Evolutionary conservation across 2,797 vertebrate genomes (phyloP), one percentile per base, ranked within the genome.

Genomic region (Octomys mimax): DNA sequence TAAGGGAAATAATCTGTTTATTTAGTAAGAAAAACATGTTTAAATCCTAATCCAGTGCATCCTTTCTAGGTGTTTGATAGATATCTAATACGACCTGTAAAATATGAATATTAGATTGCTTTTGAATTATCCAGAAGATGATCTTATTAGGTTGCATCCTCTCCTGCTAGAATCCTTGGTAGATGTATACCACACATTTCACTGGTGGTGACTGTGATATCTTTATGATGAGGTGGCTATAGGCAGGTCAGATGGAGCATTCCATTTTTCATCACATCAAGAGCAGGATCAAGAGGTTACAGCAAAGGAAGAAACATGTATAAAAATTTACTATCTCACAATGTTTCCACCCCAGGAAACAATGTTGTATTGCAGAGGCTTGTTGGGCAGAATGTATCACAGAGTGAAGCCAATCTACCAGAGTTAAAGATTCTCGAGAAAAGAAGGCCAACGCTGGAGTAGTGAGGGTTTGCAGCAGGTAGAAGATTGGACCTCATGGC

Each of bases 381-480:
- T 31, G 2, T 33, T 36, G 11, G 19, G 28, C 2, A 24, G 11
- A 70, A 24, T 13, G 3, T 0, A 0, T 57, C 19, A 42, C 6
- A 31, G 11, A 36, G 24, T 4, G 9, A 54, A 42, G 62, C 6
- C 18, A 80, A 6, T 39, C 26, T 33, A 57, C n/a, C 18, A 42
- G 6, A 24, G 18, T 0, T 52, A 52, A 68, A 13, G 39, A 22
- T 28, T 66, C 22, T 19, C 39, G 11, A 75, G 6, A 2, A 46
- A 46, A 21, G 13, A 83, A 54, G 7, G 7, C 68, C 5, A 33
- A 11, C 16, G 6, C 7, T 6, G 36, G 6, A 61, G 18, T 24
- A 70, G 33, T 4, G 6, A 36, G 26, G 7, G 0, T 0, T 0
- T 46, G 31, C 16, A n/a, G 22, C 8, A 64, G 33, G 19, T 16